Evolutionary conservation across 2,888 invertebrate species (phyloP), one percentile per base, ranked within the genome.

Genomic region (Hetaerina titia): DNA sequence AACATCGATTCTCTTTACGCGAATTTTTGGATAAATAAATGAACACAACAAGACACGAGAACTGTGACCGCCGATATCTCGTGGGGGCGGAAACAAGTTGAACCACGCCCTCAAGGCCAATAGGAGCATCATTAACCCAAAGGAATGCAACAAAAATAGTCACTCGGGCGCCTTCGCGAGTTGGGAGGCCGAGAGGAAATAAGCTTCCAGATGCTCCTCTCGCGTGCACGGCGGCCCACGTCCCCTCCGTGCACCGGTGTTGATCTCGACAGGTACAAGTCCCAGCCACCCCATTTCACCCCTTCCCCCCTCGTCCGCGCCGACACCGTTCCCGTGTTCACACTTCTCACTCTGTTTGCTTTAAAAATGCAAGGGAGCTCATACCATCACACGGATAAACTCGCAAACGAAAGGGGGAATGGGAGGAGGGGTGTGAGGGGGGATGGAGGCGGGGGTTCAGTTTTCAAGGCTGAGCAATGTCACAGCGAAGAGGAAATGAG

Each of bases 401-500:
- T 45, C 45, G 45, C 45, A 45, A 45, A 45, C 45, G 45, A 45
- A 45, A 45, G 45, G 69, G 69, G 7, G 69, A n/a, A 9, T 22
- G 69, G n/a, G n/a, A n/a, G 19, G 69, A n/a, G n/a, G 69, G n/a
- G 69, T n/a, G 8, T 22, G 69, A 22, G n/a, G 45, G 60, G 60
- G 60, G 6, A 17, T 4, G 81, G 22, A 31, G 81, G 4, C 22
- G 45, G 81, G 31, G 31, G 13, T 81, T 6, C 2, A 0, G 25
- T 31, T 81, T 81, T 81, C 81, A 81, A 81, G 81, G 81, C 81
- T 31, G 13, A 81, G 81, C 81, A 31, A 31, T 81, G 81, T 81
- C 81, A 31, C 11, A 25, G 11, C 31, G 31, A 81, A 6, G 31
- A 81, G 25, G 31, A 17, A 15, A 11, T 11, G 17, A 60, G 17